phyloP scores from a whole-genome alignment of 2,888 invertebrate species.

The Rotaria socialis region DNA sequence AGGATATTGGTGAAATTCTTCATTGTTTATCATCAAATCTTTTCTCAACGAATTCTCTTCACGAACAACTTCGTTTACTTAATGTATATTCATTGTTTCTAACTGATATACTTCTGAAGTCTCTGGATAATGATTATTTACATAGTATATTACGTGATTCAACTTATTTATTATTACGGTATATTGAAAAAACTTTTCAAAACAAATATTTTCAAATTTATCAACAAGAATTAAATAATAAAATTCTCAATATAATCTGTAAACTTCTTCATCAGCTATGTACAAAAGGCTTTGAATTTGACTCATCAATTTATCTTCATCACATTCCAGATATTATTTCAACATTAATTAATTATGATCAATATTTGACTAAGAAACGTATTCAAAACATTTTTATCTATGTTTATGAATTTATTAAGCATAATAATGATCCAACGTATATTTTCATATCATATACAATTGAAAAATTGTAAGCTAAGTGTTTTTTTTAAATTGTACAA shows the following conservation, averaged over 20 bases:
- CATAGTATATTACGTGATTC: slow-evolving; percentile 6
- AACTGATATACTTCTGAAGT: neutral
- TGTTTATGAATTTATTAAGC: neutral
- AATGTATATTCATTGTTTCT: neutral
- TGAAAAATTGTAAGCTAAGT: neutral
- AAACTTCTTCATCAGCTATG: neutral
- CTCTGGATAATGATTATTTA: neutral
- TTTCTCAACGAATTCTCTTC: neutral
- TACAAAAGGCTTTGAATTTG: neutral
- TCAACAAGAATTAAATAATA: slow-evolving; percentile 20
- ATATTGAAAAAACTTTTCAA: slow-evolving; percentile 1
- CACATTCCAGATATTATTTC: neutral
- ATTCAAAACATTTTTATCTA: neutral
- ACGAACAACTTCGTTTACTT: slow-evolving; percentile 12
- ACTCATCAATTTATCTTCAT: neutral
- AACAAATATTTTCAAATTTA: neutral
- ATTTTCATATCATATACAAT: neutral
- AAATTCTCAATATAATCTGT: neutral
- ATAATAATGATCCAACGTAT: neutral
- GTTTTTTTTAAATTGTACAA: too few relatives aligned
- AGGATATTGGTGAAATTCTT: slow-evolving; percentile 1
- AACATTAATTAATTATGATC: neutral
- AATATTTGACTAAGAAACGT: neutral
- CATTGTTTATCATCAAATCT: slow-evolving; percentile 3
- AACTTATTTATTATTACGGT: slow-evolving; percentile 7